Evolutionary conservation across 2,113 vertebrate genomes (phyloP), one percentile per base, ranked within the genome.

Genomic region (Sardina pilchardus): DNA sequence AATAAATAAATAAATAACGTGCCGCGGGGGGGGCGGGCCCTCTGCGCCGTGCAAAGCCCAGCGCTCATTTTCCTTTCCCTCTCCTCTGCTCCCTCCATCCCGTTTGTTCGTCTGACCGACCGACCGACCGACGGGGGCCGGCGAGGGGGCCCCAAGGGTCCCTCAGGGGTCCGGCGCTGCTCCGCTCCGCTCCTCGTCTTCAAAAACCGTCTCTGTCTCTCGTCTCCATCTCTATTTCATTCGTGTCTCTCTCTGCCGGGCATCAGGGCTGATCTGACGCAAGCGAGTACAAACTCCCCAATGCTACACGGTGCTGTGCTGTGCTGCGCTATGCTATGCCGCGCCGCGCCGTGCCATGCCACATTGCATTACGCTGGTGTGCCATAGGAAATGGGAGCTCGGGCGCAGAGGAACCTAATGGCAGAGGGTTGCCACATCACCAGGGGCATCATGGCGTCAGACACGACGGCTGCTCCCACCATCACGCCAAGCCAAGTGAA

Each of bases 391-490:
- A n/a, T n/a, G n/a, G 19, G 4, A 56, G 53, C 53, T 56, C 19
- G 19, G 50, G 16, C 50, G 19, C 50, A 87, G 39, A 42, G 78
- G 19, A 39, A 81, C 80, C 78, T 87, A 87, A 87, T 81, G 80
- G 82, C 78, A 85, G 85, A 14, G 24, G 83, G 87, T 87, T 90
- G 87, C 86, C 87, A 83, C 71, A 84, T 88, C 90, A 82, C 89
- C 89, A 26, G 6, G 87, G 88, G 91, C 90, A 85, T 84, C 87
- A 87, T 86, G 82, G 63, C 87, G 90, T 90, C 82, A 89, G 19
- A 59, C 91, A 87, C 90, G 88, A 88, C 17, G 82, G 71, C 84
- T 59, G 56, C 85, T 83, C 87, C 59, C 85, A 85, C 50, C 85
- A 59, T 63, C 39, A 34, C 30, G n/a, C n/a, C n/a, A 81, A 89